Evolutionary conservation across 2,113 vertebrate genomes (phyloP).

Genomic region (Piprites chloris): DNA sequence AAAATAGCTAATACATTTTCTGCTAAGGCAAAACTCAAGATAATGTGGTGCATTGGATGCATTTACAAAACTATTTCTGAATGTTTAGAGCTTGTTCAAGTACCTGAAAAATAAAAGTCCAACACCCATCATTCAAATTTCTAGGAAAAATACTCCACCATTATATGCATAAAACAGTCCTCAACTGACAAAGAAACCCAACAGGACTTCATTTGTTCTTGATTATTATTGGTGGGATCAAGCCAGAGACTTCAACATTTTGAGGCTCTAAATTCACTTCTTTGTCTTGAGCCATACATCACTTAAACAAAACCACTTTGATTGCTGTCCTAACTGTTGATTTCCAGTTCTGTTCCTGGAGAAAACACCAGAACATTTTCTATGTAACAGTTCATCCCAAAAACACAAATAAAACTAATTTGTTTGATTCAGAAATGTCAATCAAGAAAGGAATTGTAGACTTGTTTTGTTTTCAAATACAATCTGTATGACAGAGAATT

Average conservation of each 20-base stretch:
- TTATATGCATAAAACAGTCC: neutral
- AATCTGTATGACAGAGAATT: conserved; percentile 32
- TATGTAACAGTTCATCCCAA: neutral
- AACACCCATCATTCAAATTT: neutral
- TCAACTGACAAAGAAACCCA: neutral
- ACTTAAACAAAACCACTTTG: neutral
- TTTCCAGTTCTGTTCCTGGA: conserved; percentile 1
- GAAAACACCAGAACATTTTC: conserved; percentile 12
- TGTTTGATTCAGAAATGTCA: conserved; percentile 33
- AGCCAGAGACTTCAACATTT: neutral
- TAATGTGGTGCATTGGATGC: neutral
- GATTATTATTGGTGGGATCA: neutral
- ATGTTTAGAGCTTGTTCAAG: neutral
- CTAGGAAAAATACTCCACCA: neutral
- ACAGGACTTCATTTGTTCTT: neutral
- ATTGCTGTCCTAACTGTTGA: neutral
- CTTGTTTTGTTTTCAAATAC: conserved; percentile 46
- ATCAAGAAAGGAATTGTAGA: conserved; percentile 41
- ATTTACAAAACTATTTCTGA: neutral
- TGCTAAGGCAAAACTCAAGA: neutral
- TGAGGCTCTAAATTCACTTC: neutral
- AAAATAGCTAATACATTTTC: neutral
- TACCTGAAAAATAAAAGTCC: neutral
- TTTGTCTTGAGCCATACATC: neutral
- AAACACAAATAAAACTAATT: conserved; percentile 4